phyloP scores from a whole-genome alignment of 53 echinoderm and acorn worm species.

The Paracentrotus lividus region DNA sequence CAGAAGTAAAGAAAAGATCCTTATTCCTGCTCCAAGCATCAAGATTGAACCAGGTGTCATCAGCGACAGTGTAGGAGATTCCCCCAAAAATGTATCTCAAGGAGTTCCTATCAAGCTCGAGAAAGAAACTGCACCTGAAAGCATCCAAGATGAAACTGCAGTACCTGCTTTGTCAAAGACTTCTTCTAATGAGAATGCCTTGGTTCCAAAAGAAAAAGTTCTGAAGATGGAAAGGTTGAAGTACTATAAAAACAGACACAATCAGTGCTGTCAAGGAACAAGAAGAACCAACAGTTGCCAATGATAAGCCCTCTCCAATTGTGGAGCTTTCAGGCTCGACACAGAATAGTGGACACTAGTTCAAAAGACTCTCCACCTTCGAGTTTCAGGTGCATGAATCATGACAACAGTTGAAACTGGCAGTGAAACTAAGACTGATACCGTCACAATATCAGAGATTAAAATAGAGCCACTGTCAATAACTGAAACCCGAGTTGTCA shows the following conservation, averaged over 20 bases:
- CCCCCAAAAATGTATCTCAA: not conserved
- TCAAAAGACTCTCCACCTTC: not conserved
- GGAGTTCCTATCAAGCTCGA: not conserved
- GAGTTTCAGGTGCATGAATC: not conserved
- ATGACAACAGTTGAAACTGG: not conserved
- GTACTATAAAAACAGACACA: not conserved
- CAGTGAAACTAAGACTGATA: not conserved
- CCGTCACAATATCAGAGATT: not conserved
- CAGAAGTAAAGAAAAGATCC: not conserved
- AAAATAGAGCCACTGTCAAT: not conserved
- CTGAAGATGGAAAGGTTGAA: not conserved
- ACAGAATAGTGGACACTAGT: not conserved
- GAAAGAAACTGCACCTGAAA: not conserved
- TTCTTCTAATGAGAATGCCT: not conserved
- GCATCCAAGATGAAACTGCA: not conserved
- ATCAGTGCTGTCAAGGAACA: not conserved
- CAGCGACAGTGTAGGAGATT: not conserved
- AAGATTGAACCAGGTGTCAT: conserved; percentile 1
- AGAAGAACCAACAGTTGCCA: not conserved
- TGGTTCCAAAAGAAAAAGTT: not conserved
- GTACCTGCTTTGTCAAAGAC: not conserved
- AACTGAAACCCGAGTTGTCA: not conserved
- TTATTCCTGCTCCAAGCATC: not conserved
- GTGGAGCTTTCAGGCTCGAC: conserved; percentile 22
- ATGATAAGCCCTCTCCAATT: not conserved